Evolutionary conservation across 1,140 invertebrate genomes (phyloP).

Genomic region (Heliothis subflexa): DNA sequence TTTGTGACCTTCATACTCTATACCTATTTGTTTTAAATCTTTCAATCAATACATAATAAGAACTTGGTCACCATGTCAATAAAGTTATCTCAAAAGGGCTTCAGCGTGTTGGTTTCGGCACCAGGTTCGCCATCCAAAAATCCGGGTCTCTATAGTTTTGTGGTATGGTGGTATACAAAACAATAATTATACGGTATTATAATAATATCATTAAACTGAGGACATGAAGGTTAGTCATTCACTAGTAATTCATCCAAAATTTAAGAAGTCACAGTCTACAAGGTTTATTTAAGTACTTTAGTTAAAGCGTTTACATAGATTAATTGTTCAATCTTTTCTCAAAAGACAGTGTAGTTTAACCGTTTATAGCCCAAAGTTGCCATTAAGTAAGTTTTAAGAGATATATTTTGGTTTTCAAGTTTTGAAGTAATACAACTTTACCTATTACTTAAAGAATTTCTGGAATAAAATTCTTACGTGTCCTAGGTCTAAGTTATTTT

Average conservation of each 20-base stretch:
- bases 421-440: conserved; percentile 28
- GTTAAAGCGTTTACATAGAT: conserved; percentile 26
- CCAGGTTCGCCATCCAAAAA: too few species aligned
- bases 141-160: too few species aligned
- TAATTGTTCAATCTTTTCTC: conserved; percentile 14
- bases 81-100: too few species aligned
- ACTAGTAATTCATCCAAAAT: neutral
- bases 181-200: too few species aligned
- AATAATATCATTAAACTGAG: too few species aligned
- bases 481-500: neutral
- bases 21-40: too few species aligned
- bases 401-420: conserved; percentile 16
- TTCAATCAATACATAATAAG: too few species aligned
- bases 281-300: neutral
- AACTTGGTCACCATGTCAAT: too few species aligned
- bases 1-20: too few species aligned
- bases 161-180: too few species aligned
- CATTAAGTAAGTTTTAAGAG: conserved; percentile 15
- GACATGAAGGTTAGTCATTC: too few species aligned
- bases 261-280: neutral
- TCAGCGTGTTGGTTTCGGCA: too few species aligned
- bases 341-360: conserved; percentile 22
- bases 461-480: conserved; percentile 13
- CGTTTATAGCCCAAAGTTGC: conserved; percentile 15
- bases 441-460: conserved; percentile 12